These are phyloP conservation scores for Xiphophorus hellerii DNA, from an alignment of 2,113 vertebrate species.

Conservation along the genomic window DNA sequence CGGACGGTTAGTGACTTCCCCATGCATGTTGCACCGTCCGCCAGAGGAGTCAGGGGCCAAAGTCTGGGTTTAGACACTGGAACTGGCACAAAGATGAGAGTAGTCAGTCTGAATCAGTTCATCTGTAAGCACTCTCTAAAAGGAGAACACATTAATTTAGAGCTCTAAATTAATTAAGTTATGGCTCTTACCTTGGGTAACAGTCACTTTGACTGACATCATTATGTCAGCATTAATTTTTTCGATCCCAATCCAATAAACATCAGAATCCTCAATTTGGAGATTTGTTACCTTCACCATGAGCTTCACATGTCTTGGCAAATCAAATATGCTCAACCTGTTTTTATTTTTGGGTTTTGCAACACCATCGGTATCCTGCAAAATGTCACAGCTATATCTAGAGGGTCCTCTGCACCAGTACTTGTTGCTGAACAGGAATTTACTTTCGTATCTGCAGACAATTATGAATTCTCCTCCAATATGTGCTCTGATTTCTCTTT, in stretches of 20 bases:
- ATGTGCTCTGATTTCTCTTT: slow-evolving; percentile 34
- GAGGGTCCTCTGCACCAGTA: slow-evolving; percentile 78
- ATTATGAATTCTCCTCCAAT: slow-evolving; percentile 61
- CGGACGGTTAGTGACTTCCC: slow-evolving; percentile 63
- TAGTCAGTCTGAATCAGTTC: neutral
- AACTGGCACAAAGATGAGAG: slow-evolving; percentile 50
- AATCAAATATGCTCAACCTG: slow-evolving; percentile 40
- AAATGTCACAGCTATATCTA: slow-evolving; percentile 59
- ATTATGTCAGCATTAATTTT: slow-evolving; percentile 73
- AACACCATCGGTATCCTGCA: slow-evolving; percentile 65
- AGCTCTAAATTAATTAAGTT: too few relatives aligned
- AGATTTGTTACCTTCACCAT: slow-evolving; percentile 64
- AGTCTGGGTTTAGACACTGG: slow-evolving; percentile 68
- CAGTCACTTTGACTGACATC: slow-evolving; percentile 54
- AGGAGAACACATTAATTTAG: too few relatives aligned
- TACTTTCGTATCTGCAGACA: slow-evolving; percentile 53
- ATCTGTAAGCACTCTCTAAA: too few relatives aligned
- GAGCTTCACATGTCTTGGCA: slow-evolving; percentile 13
- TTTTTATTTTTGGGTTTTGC: neutral
- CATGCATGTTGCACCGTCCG: slow-evolving; percentile 58
- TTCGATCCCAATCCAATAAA: slow-evolving; percentile 79
- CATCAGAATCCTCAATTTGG: slow-evolving; percentile 60
- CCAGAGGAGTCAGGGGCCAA: slow-evolving; percentile 49
- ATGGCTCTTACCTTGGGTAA: slow-evolving; percentile 71
- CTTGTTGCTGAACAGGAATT: slow-evolving; percentile 62